These are phyloP conservation scores for Corynorhinus townsendii DNA, from an alignment of 2,113 vertebrate species.

Conservation along the genomic window DNA sequence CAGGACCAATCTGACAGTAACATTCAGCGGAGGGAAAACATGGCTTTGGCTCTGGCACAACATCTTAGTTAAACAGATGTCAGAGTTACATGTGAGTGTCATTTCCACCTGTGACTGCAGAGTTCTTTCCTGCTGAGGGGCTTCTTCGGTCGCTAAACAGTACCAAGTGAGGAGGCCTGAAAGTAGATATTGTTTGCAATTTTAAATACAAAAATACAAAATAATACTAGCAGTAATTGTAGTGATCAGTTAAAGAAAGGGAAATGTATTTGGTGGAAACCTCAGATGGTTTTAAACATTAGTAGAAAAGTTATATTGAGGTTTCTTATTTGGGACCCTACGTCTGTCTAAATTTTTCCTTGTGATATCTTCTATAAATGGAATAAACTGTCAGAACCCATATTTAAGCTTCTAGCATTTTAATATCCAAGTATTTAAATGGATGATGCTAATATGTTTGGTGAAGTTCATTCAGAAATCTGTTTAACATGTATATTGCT, in stretches of 20 bases:
- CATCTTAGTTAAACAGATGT: neutral
- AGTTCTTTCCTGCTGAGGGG: neutral
- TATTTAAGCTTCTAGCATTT: neutral
- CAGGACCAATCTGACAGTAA: neutral
- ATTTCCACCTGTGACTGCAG: neutral
- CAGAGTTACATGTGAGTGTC: neutral
- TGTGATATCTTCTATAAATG: neutral
- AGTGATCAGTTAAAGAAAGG: neutral
- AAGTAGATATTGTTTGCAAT: neutral
- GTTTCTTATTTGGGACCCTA: neutral
- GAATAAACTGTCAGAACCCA: neutral
- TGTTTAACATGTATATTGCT: neutral
- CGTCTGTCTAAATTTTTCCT: neutral
- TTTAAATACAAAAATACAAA: slow-evolving; percentile 3
- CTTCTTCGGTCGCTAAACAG: neutral
- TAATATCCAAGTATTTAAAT: neutral
- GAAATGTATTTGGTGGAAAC: neutral
- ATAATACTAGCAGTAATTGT: neutral
- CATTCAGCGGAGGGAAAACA: slow-evolving; percentile 9
- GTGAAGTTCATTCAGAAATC: slow-evolving; percentile 30
- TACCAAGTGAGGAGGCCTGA: neutral
- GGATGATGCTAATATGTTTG: neutral
- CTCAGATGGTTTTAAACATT: neutral
- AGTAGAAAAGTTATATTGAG: neutral
- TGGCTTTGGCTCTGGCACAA: neutral